phyloP scores from a whole-genome alignment of 2,797 vertebrate genomes.

The Falco peregrinus region DNA sequence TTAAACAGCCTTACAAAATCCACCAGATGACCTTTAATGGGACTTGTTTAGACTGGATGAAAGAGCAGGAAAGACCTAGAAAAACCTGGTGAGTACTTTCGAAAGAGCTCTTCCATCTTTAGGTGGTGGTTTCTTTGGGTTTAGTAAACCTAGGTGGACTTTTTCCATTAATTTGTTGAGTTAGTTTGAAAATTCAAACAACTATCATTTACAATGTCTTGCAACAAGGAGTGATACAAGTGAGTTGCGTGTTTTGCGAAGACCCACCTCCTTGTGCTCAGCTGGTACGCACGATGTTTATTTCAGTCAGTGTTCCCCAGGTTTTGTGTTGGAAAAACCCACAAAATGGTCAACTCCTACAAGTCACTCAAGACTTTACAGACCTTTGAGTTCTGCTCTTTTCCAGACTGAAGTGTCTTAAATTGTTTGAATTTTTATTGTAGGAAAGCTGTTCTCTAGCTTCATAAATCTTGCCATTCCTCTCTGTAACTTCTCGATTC shows the following conservation, averaged over 20 bases:
- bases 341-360: neutral
- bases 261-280: neutral
- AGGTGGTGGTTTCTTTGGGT: neutral
- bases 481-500: neutral
- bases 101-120: neutral
- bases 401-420: neutral
- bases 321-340: neutral
- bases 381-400: neutral
- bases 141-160: neutral
- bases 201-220: neutral
- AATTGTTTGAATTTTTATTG: neutral
- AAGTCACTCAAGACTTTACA: neutral
- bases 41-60: neutral
- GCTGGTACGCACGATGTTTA: neutral
- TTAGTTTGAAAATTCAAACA: neutral
- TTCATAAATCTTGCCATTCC: neutral
- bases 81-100: neutral
- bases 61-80: neutral
- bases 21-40: neutral
- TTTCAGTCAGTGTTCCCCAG: neutral
- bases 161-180: neutral
- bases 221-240: neutral
- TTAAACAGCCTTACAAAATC: neutral
- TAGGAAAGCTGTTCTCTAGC: neutral
- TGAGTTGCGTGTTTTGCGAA: neutral